These are phyloP conservation scores for Morbakka virulenta DNA, from an alignment of 30 jellyfish, hydroid and myxozoan species.

Conservation along the genomic window DNA sequence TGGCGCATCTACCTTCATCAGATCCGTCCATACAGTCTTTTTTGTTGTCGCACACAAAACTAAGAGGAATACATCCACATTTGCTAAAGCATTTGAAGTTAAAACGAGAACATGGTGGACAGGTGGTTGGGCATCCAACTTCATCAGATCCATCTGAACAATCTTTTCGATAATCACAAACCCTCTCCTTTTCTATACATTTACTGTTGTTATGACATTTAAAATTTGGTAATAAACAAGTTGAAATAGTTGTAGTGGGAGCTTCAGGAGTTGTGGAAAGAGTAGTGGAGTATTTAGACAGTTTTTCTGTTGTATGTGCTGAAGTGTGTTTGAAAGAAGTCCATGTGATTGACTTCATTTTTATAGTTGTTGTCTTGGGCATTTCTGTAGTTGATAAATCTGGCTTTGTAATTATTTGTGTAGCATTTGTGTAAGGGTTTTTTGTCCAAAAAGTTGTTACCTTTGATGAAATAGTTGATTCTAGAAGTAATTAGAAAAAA, in stretches of 20 bases:
- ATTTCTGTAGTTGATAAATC: background rate
- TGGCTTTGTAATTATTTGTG: background rate
- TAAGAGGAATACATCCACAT: slow-evolving; percentile 19
- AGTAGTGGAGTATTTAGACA: background rate
- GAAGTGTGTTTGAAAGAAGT: slow-evolving; percentile 5
- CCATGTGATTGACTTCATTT: background rate
- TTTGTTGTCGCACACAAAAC: slow-evolving; percentile 62
- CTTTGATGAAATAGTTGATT: too few species aligned
- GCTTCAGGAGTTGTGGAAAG: background rate
- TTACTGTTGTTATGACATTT: slow-evolving; percentile 1
- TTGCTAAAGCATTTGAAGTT: slow-evolving; percentile 39
- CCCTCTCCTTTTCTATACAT: slow-evolving; percentile 12
- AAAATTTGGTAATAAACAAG: background rate
- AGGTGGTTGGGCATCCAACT: slow-evolving; percentile 28
- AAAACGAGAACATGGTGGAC: slow-evolving; percentile 29
- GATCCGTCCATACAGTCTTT: slow-evolving; percentile 56
- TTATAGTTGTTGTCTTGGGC: background rate
- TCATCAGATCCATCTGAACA: slow-evolving; percentile 42
- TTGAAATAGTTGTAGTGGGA: background rate
- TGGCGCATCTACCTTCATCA: slow-evolving; percentile 56
- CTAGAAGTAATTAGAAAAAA: too few species aligned
- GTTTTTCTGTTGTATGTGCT: background rate
- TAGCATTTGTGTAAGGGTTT: too few species aligned
- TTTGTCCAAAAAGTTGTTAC: too few species aligned
- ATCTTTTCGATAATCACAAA: slow-evolving; percentile 24